These are phyloP conservation scores for Epizoanthus fatuus DNA, from an alignment of 92 coral and sea anemone genomes.

Conservation along the genomic window DNA sequence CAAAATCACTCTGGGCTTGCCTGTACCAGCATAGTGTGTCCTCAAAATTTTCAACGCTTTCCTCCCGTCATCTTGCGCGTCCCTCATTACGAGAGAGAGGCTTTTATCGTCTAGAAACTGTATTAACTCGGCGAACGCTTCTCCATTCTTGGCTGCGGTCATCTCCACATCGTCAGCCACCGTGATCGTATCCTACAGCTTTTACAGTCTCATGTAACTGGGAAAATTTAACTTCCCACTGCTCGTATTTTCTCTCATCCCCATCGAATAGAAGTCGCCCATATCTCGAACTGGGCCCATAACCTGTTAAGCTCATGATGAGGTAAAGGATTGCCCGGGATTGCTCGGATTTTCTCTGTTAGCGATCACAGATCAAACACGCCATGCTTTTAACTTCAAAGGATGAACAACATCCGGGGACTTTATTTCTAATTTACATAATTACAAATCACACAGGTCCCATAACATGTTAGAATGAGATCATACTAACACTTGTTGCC, in stretches of 20 bases:
- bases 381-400: too few species aligned
- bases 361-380: too few species aligned
- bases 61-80: slow-evolving; percentile 56
- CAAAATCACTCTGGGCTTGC: slow-evolving; percentile 52
- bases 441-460: too few species aligned
- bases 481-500: too few species aligned
- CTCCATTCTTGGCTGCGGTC: slow-evolving; percentile 41
- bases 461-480: too few species aligned
- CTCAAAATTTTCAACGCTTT: slow-evolving; percentile 27
- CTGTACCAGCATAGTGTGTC: slow-evolving; percentile 41
- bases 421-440: too few species aligned
- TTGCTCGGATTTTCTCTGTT: too few species aligned
- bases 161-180: slow-evolving; percentile 31
- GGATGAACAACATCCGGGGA: too few species aligned
- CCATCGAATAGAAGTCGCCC: slow-evolving; percentile 61
- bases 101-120: slow-evolving; percentile 50
- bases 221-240: slow-evolving; percentile 58
- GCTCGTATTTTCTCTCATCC: slow-evolving; percentile 58
- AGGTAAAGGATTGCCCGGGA: too few species aligned
- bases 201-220: slow-evolving; percentile 52
- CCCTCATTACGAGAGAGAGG: slow-evolving; percentile 55
- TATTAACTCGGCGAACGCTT: slow-evolving; percentile 51
- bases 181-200: slow-evolving; percentile 18
- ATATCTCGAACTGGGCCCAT: slow-evolving; percentile 66
- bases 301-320: slow-evolving; percentile 63